Evolutionary conservation across 2,888 invertebrate species (phyloP).

Genomic region (Embidobia sp.): DNA sequence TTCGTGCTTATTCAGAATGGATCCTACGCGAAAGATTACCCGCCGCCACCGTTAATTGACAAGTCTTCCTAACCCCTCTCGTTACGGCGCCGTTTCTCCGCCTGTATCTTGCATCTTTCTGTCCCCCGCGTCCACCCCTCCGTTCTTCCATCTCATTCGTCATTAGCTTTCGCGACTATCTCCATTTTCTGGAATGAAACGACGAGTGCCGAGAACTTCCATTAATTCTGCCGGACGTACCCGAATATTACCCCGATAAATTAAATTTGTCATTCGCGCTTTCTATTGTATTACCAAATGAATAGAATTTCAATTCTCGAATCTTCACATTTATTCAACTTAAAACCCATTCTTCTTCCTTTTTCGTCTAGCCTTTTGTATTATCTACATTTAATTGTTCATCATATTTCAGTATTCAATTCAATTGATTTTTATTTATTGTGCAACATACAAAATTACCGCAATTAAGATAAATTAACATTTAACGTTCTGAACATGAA

Average conservation of each 20-base stretch:
- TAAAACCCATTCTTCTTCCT: slow-evolving; percentile 4
- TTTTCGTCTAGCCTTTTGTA: no score
- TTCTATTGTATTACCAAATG: slow-evolving; percentile 47
- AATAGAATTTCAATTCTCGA: slow-evolving; percentile 54
- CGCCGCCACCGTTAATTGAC: slow-evolving; percentile 76
- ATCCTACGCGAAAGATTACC: slow-evolving; percentile 78
- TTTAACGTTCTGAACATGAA: no score
- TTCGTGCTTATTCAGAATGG: slow-evolving; percentile 72
- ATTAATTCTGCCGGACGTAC: slow-evolving; percentile 67
- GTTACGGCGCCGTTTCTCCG: slow-evolving; percentile 55
- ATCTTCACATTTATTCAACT: slow-evolving; percentile 42
- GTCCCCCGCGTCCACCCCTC: slow-evolving; percentile 29
- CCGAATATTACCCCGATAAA: slow-evolving; percentile 58
- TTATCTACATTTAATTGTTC: no score
- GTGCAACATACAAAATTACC: no score
- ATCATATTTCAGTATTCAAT: no score
- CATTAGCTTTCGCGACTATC: slow-evolving; percentile 50
- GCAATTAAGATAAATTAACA: no score
- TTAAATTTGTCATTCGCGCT: slow-evolving; percentile 61
- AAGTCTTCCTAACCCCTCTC: slow-evolving; percentile 69
- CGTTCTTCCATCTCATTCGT: slow-evolving; percentile 47
- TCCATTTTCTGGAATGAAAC: slow-evolving; percentile 49
- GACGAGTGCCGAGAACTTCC: slow-evolving; percentile 65
- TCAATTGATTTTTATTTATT: no score
- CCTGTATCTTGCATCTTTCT: slow-evolving; percentile 61